phyloP scores from a whole-genome alignment of 2,113 vertebrate genomes.

The Isurus oxyrinchus region DNA sequence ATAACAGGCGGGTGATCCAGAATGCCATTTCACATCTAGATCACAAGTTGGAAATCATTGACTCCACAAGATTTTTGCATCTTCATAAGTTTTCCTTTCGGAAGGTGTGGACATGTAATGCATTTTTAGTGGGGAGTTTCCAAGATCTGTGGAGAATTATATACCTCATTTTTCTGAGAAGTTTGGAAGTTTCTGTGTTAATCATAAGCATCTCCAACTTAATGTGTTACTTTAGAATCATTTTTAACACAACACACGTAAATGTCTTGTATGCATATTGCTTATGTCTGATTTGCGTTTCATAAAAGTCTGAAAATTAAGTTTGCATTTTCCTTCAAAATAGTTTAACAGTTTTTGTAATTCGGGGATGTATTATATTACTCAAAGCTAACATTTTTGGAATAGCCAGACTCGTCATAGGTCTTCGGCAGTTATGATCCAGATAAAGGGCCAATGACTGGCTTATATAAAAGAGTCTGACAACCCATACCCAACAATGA shows the following conservation, averaged over 20 bases:
- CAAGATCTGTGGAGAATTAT: not conserved
- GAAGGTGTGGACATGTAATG: not conserved
- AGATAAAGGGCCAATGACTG: not conserved
- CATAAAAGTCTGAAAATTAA: not conserved
- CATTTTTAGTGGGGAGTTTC: not conserved
- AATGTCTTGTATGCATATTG: not conserved
- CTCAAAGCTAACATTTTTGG: not conserved
- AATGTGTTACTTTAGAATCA: constrained; percentile 1
- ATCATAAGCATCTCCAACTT: not conserved
- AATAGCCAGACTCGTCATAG: not conserved
- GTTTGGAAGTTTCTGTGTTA: not conserved
- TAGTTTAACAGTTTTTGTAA: not conserved
- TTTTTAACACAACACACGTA: not conserved
- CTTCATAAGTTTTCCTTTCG: not conserved
- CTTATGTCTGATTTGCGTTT: not conserved
- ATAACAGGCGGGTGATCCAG: not conserved
- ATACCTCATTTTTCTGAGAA: not conserved
- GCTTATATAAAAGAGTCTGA: not conserved
- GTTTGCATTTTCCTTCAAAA: not conserved
- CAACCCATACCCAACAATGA: not conserved
- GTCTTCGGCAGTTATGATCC: not conserved
- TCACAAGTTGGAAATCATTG: not conserved
- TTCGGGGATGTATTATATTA: not conserved
- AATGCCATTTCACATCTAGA: not conserved
- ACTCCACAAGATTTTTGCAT: not conserved